phyloP scores from a whole-genome alignment of 2,797 vertebrate species.

The Hypotaenidia okinawae region DNA sequence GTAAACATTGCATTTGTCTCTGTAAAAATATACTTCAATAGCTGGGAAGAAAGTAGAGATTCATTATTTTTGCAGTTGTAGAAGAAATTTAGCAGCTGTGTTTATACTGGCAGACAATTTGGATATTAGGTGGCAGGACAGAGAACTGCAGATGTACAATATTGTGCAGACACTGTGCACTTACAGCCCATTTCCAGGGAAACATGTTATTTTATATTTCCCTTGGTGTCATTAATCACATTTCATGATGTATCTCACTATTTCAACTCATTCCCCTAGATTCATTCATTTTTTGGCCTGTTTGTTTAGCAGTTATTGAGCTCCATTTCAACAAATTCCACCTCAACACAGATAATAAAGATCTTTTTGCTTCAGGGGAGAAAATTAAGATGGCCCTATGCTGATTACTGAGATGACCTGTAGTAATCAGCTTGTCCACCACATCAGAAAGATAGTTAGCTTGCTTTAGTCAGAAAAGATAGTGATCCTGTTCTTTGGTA shows the following conservation, averaged over 20 bases:
- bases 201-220: slow-evolving; percentile 75
- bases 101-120: slow-evolving; percentile 83
- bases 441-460: slow-evolving; percentile 27
- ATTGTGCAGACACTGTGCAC: slow-evolving; percentile 75
- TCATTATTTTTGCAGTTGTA: slow-evolving; percentile 78
- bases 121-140: slow-evolving; percentile 82
- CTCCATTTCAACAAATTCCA: slow-evolving; percentile 56
- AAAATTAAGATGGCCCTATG: slow-evolving; percentile 12
- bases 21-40: slow-evolving; percentile 68
- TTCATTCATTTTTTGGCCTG: slow-evolving; percentile 48
- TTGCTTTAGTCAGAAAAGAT: slow-evolving; percentile 34
- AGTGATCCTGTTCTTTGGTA: not conserved
- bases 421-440: not conserved
- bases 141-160: slow-evolving; percentile 78
- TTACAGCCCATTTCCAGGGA: slow-evolving; percentile 70
- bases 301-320: slow-evolving; percentile 60
- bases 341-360: slow-evolving; percentile 13
- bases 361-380: slow-evolving; percentile 3
- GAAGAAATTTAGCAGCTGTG: slow-evolving; percentile 86
- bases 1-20: slow-evolving; percentile 50
- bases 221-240: slow-evolving; percentile 78
- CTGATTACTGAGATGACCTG: slow-evolving; percentile 25
- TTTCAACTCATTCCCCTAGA: slow-evolving; percentile 37
- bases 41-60: slow-evolving; percentile 68
- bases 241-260: slow-evolving; percentile 59